A percentile compares a stretch with the other conserved stretches of the same genome.
Evolutionary conservation across 2,797 vertebrate species (phyloP).

Genomic region (Lutjanus campechanus): DNA sequence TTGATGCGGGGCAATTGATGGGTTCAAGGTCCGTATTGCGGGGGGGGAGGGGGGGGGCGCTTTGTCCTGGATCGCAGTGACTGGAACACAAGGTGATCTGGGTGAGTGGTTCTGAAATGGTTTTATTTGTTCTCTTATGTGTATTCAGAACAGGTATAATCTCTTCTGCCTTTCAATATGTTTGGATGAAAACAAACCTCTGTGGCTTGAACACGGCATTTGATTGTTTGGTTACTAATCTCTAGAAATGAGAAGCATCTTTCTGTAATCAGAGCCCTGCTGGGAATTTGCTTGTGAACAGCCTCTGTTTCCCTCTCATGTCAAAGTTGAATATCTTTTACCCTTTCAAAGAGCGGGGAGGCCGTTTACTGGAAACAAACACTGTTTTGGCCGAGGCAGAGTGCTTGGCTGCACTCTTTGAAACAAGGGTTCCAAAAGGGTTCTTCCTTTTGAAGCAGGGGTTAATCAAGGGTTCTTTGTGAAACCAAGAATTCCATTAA

Average conservation of each 20-base stretch:
- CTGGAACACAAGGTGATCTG: neutral
- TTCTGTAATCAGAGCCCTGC: conserved; percentile 12
- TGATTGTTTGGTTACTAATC: conserved; percentile 27
- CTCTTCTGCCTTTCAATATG: neutral
- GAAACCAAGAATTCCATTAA: too few relatives aligned
- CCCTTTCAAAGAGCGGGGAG: neutral
- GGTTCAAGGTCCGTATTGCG: too few relatives aligned
- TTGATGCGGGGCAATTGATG: too few relatives aligned
- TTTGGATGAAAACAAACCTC: neutral
- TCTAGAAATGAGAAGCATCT: conserved; percentile 15
- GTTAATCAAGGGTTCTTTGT: too few relatives aligned
- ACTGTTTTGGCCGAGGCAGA: neutral
- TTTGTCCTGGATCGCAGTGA: neutral
- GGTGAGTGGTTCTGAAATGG: neutral
- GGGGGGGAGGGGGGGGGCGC: too few relatives aligned
- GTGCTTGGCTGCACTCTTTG: neutral
- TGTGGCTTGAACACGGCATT: neutral
- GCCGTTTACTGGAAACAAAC: conserved; percentile 23
- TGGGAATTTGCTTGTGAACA: conserved; percentile 9
- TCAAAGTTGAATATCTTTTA: conserved; percentile 21
- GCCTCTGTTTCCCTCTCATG: conserved; percentile 14
- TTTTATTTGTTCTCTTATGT: neutral
- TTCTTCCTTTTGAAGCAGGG: too few relatives aligned
- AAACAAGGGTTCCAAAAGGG: too few relatives aligned
- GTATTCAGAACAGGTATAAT: too few relatives aligned